Conservation (phyloP, 2,797 vertebrate genomes). For the Zalophus californianus region DNA sequence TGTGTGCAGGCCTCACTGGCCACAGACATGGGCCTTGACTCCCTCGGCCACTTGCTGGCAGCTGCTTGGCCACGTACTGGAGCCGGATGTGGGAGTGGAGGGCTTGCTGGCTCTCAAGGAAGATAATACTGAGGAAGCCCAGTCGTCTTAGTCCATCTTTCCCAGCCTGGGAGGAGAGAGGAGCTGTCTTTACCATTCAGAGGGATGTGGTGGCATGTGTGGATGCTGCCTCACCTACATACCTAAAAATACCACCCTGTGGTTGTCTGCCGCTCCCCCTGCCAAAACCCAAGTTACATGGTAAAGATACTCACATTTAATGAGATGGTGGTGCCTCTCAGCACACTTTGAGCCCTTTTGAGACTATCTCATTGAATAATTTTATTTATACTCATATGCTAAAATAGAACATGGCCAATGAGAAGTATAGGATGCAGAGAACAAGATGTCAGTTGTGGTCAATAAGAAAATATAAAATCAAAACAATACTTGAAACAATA, state of each 20-base stretch:
- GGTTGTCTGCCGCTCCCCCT: constrained; percentile 27
- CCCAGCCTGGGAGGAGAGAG: not conserved
- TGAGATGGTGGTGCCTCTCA: constrained; percentile 66
- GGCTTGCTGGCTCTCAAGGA: constrained; percentile 14
- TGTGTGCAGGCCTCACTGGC: not conserved
- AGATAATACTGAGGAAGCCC: not conserved
- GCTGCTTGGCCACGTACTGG: not conserved
- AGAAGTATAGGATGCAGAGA: constrained; percentile 67
- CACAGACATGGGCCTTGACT: not conserved
- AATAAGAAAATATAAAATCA: constrained; percentile 51
- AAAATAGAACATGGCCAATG: constrained; percentile 64
- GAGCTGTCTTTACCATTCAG: constrained; percentile 50
- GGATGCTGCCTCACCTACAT: constrained; percentile 53
- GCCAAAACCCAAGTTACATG: constrained; percentile 12
- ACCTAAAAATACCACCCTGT: constrained; percentile 73
- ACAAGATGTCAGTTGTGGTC: constrained; percentile 37
- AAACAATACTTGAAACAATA: constrained; percentile 52
- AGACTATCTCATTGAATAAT: constrained; percentile 74
- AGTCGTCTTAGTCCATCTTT: not conserved
- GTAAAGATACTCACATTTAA: constrained; percentile 73
- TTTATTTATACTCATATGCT: constrained; percentile 65
- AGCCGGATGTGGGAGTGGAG: constrained; percentile 5
- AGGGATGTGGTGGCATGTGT: constrained; percentile 63
- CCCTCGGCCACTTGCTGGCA: not conserved
- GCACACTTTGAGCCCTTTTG: constrained; percentile 54